Evolutionary conservation across 2,797 vertebrate genomes (phyloP).

Genomic region (Enteromius thamalakanensis): DNA sequence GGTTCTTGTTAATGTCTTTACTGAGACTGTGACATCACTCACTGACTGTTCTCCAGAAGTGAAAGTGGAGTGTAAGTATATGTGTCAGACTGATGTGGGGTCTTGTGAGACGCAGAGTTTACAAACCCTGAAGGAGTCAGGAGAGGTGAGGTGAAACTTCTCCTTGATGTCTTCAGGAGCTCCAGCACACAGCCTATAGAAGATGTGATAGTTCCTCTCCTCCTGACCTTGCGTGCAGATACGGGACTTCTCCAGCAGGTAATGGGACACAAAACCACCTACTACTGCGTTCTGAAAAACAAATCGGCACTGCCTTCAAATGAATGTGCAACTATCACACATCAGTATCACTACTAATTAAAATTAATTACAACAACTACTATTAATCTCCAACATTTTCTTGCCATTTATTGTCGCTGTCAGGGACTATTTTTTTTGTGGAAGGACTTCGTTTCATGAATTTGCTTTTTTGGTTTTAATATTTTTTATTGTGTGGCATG

Average conservation of each 20-base stretch:
- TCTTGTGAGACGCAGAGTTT: background rate
- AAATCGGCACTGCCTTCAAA: background rate
- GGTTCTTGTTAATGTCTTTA: background rate
- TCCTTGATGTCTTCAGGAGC: constrained; percentile 90
- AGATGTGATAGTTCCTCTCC: constrained; percentile 98
- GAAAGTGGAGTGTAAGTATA: background rate
- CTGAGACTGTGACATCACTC: background rate
- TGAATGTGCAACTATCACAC: background rate
- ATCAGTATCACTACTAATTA: background rate
- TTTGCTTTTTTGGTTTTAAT: no score
- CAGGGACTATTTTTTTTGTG: no score
- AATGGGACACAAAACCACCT: constrained; percentile 96
- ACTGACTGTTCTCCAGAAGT: constrained; percentile 8
- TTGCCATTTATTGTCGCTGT: no score
- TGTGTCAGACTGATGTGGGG: background rate
- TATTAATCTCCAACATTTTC: no score
- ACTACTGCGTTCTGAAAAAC: constrained; percentile 86
- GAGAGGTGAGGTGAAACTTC: constrained; percentile 89
- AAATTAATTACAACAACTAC: no score
- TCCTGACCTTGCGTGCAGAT: constrained; percentile 92
- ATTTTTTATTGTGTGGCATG: no score
- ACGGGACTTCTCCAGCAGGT: constrained; percentile 97
- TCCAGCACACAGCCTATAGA: constrained; percentile 94
- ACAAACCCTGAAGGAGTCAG: constrained; percentile 91
- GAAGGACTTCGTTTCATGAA: no score